Evolutionary conservation across 2,797 vertebrate genomes (phyloP), one percentile per base, ranked within the genome.

Genomic region (Mareca strepera): DNA sequence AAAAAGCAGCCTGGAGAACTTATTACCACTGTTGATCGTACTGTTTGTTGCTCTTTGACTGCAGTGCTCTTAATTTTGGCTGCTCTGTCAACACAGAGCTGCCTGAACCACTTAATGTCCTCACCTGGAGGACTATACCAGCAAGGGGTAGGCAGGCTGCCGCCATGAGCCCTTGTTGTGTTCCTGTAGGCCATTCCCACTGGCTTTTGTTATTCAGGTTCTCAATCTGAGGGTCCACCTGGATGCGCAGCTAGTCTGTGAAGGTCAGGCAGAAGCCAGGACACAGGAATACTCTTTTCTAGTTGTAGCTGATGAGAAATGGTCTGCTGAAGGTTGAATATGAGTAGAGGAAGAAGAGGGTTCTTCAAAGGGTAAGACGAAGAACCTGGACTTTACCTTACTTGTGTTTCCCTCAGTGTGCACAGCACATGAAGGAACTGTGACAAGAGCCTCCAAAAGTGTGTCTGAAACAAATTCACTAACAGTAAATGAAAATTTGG

Each of bases 151-250:
- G 37, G 55, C 10, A 31, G 53, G 81, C 63, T 12, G 26, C 29
- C 35, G 7, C 58, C 0, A 0, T 26, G 28, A 86, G 26, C 3
- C 39, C 17, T 6, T 15, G 39, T 37, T 78, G 14, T 17, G 69
- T 64, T 48, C 48, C 41, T 9, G 6, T 23, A 48, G 43, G 26
- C 43, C 31, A 18, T 74, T 88, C 13, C 9, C 21, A 60, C 29
- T 1, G 4, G 31, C 48, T 39, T 63, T 81, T 69, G 29, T 52
- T 78, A 46, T 9, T 50, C 0, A 0, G 15, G 15, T 46, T 78
- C 60, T 66, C 35, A 48, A 1, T 6, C 4, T n/a, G 11, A 52
- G 17, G 18, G 11, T 64, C 35, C 48, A 64, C 39, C 15, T 77
- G 53, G 60, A 64, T 14, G 39, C 56, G 80, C 44, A 92, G 44